Base-by-base conservation (phyloP, 2,113 vertebrate species). In the Bostrychus sinensis region DNA sequence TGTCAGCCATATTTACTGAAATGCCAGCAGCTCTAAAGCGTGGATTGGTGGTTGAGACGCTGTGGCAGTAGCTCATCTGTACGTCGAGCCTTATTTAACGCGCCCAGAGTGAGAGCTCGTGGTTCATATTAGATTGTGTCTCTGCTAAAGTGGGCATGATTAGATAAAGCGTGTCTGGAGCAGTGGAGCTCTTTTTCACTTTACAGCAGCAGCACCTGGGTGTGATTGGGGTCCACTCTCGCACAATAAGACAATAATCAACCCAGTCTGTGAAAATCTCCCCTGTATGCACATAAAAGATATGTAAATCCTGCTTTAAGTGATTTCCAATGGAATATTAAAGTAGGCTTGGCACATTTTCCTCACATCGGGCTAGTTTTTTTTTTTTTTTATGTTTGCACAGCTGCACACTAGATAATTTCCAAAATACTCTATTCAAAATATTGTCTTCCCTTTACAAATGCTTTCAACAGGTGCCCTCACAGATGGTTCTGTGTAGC, bases 141-240 rank as follows among this genome's bases (percentile, higher is more conserved):
- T 81, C 66, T 39, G 87, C 80, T 77, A 91, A 93, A 90, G 83
- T 78, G 77, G 81, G 61, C 71, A 77, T 50, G 50, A 92, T 93
- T 90, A 91, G 84, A 91, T 90, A 78, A 91, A 91, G 88, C 64
- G 57, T 74, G 81, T 83, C 83, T 87, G 42, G 74, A 86, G 88
- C 89, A 88, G 51, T 82, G 77, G 46, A 82, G 85, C 87, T 76
- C 66, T 65, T 74, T 80, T 79, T 72, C 66, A 74, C 78, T 83
- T 81, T 84, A 82, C 74, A 69, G 76, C 60, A 67, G 62, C 70
- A 20, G 59, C 58, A 77, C 25, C 75, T 63, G 70, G 66, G 70
- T 70, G 69, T 81, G 77, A 81, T 66, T 28, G 63, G 48, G 86
- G 81, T 78, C 77, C 19, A 57, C 53, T 80, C 41, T 75, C 66